Conservation (phyloP, 2,888 invertebrate species). For the Lycophotia porphyrea region DNA sequence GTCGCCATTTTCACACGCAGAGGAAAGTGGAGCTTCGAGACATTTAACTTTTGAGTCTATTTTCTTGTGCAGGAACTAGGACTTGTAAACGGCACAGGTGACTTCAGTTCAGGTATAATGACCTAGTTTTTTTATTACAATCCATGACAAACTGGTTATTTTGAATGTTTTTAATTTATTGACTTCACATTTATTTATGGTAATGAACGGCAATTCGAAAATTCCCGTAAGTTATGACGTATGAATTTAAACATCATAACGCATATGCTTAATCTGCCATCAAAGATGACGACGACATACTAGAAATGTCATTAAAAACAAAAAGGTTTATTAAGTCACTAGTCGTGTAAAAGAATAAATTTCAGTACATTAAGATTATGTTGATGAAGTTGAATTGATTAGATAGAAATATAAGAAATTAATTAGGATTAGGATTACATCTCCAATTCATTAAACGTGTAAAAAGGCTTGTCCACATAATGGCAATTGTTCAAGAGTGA, state of each 20-base stretch:
- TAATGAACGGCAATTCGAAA: constrained; percentile 2
- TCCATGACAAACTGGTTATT: constrained; percentile 27
- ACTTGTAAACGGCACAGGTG: constrained; percentile 70
- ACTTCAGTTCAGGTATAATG: constrained; percentile 75
- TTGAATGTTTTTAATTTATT: constrained; percentile 1
- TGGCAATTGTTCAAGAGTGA: background rate
- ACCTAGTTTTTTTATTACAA: constrained; percentile 74
- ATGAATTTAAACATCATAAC: background rate
- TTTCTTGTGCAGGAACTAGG: constrained; percentile 70
- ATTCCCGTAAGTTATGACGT: background rate
- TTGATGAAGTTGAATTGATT: constrained; percentile 12
- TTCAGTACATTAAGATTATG: background rate
- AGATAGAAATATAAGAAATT: background rate
- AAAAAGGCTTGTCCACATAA: background rate
- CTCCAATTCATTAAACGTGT: background rate
- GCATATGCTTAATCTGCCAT: background rate
- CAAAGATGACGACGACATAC: background rate
- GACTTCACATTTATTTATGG: constrained; percentile 25
- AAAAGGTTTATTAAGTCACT: background rate
- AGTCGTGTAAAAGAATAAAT: background rate
- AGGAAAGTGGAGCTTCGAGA: constrained; percentile 77
- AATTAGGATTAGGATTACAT: background rate
- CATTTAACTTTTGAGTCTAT: constrained; percentile 78
- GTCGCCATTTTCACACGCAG: constrained; percentile 76
- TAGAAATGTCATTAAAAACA: background rate